Conservation (phyloP, 2,113 vertebrate genomes). For the Lepus timidus region DNA sequence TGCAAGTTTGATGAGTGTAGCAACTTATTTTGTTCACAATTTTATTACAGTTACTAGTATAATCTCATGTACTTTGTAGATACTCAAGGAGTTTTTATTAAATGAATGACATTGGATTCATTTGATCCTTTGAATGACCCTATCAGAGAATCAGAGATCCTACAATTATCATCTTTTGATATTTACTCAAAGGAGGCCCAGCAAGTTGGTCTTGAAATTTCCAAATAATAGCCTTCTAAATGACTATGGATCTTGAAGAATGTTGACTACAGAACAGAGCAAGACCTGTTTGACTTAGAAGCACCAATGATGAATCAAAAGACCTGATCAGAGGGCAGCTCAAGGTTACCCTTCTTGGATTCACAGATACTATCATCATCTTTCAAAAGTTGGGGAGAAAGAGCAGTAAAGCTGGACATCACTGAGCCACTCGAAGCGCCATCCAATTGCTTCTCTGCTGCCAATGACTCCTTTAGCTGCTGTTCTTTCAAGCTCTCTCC, state of each 20-base stretch:
- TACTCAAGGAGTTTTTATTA: background rate
- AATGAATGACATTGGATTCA: background rate
- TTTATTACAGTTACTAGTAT: background rate
- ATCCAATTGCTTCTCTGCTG: background rate
- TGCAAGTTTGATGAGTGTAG: background rate
- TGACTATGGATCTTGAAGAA: background rate
- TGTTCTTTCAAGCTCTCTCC: background rate
- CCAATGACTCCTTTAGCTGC: background rate
- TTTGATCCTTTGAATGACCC: background rate
- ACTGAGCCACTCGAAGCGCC: rapidly evolving
- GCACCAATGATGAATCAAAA: background rate
- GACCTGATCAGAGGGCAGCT: background rate
- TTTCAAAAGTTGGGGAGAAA: background rate
- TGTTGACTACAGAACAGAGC: background rate
- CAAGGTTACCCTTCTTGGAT: background rate
- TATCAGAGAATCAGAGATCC: background rate
- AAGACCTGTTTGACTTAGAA: background rate
- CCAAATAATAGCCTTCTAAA: background rate
- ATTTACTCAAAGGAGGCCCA: background rate
- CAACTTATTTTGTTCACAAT: background rate
- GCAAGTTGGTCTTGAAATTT: background rate
- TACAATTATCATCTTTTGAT: background rate
- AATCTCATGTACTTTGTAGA: background rate
- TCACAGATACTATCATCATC: background rate
- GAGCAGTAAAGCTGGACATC: background rate